phyloP scores from a whole-genome alignment of 2,797 vertebrate genomes.

The Crossoptilon crossoptilon region DNA sequence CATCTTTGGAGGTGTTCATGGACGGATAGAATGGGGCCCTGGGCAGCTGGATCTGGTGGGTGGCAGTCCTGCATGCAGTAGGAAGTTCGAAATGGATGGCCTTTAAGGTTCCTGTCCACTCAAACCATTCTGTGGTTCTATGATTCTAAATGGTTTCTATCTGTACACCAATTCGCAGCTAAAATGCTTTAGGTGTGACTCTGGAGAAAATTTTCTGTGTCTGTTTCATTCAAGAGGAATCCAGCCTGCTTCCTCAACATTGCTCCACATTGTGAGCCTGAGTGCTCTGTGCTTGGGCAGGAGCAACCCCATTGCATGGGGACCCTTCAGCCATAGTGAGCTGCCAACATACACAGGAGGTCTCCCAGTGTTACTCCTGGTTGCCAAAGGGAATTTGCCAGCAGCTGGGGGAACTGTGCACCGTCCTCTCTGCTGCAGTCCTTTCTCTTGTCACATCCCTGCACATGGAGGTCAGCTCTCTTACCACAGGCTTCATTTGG shows the following conservation, averaged over 20 bases:
- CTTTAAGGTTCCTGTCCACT: too few relatives aligned
- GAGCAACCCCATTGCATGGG: background rate
- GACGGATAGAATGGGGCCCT: too few relatives aligned
- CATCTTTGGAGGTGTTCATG: too few relatives aligned
- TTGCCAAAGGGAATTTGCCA: background rate
- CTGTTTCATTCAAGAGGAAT: background rate
- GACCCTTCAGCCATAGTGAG: fast-evolving
- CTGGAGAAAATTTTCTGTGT: background rate
- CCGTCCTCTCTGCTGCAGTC: background rate
- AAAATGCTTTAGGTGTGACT: background rate
- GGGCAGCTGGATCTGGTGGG: too few relatives aligned
- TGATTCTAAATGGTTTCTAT: too few relatives aligned
- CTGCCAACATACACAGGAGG: fast-evolving
- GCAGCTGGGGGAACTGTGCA: fast-evolving
- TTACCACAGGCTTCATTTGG: background rate
- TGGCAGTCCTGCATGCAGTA: too few relatives aligned
- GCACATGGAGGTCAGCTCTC: background rate
- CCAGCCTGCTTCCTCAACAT: background rate
- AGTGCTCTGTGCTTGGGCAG: background rate
- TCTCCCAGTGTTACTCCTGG: background rate
- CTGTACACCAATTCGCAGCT: background rate
- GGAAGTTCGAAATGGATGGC: too few relatives aligned
- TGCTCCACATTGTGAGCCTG: background rate
- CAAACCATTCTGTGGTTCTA: background rate
- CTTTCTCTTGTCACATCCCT: background rate